A percentile compares a stretch with the other conserved stretches of the same genome.
These are phyloP conservation scores for Lucilia sericata DNA, from an alignment of 1,140 invertebrate species.

Conservation along the genomic window DNA sequence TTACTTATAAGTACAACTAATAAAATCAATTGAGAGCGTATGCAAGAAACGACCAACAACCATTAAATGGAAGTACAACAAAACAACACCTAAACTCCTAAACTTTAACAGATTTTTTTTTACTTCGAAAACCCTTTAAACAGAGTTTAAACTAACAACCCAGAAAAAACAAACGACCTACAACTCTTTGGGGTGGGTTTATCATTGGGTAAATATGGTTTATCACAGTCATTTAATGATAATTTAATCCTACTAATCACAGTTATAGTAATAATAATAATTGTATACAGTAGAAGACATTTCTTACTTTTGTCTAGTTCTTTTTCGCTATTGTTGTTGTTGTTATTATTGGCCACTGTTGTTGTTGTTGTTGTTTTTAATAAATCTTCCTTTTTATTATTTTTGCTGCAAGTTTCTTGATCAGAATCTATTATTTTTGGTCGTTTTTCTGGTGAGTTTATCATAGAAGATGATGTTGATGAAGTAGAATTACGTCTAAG, in stretches of 20 bases:
- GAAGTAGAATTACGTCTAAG: conserved; percentile 46
- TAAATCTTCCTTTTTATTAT: not conserved
- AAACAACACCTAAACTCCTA: too few relatives aligned
- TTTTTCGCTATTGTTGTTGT: conserved; percentile 46
- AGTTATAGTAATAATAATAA: not conserved
- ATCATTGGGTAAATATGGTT: too few relatives aligned
- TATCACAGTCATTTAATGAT: too few relatives aligned
- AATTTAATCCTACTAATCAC: too few relatives aligned
- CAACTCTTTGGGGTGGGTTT: not conserved
- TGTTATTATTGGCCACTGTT: not conserved
- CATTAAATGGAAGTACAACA: too few relatives aligned
- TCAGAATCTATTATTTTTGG: conserved; percentile 12
- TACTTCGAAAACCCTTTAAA: too few relatives aligned
- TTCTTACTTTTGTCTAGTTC: conserved; percentile 67
- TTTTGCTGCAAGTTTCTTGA: not conserved
- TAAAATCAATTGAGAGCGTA: too few relatives aligned
- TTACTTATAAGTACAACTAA: not conserved
- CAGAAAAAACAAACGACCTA: not conserved
- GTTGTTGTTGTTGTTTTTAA: conserved; percentile 10
- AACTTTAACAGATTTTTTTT: too few relatives aligned
- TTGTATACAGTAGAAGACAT: conserved; percentile 1
- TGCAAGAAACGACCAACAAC: too few relatives aligned
- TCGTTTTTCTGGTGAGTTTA: conserved; percentile 39
- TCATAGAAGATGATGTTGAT: not conserved
- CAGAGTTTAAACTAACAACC: not conserved